Evolutionary conservation across 2,888 invertebrate genomes (phyloP).

Genomic region (Nasonovia ribisnigri): DNA sequence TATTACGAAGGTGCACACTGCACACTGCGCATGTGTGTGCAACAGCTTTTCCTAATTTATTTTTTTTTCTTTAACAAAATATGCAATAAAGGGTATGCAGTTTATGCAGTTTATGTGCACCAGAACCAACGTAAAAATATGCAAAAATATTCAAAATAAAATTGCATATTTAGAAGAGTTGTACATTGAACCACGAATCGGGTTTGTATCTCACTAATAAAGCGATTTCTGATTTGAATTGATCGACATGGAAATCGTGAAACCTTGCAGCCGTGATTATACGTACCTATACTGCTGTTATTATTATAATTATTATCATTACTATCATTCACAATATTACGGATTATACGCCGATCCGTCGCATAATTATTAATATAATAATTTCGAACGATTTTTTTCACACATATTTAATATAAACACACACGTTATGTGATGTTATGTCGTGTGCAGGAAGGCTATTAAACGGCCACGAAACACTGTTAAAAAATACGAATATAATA

Average conservation of each 20-base stretch:
- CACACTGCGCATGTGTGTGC: neutral
- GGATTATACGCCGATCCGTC: neutral
- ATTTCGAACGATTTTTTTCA: neutral
- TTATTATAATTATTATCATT: too few relatives aligned
- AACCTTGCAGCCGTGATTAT: neutral
- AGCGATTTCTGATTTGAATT: neutral
- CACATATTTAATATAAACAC: neutral
- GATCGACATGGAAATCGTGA: neutral
- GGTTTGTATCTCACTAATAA: neutral
- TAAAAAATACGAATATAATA: neutral
- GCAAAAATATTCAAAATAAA: neutral
- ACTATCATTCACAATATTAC: neutral
- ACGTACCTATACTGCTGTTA: neutral
- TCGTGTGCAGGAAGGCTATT: neutral
- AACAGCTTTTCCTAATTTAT: neutral
- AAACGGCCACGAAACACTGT: neutral
- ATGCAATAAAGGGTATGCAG: neutral
- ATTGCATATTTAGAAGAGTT: neutral
- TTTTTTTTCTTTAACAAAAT: neutral
- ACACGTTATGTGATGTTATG: neutral
- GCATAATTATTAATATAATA: neutral
- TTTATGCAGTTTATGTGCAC: slow-evolving; percentile 4
- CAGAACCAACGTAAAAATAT: neutral
- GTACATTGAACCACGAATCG: neutral
- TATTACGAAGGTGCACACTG: neutral